Evolutionary conservation across 1,140 invertebrate species (phyloP).

Genomic region (Bombus superbus): DNA sequence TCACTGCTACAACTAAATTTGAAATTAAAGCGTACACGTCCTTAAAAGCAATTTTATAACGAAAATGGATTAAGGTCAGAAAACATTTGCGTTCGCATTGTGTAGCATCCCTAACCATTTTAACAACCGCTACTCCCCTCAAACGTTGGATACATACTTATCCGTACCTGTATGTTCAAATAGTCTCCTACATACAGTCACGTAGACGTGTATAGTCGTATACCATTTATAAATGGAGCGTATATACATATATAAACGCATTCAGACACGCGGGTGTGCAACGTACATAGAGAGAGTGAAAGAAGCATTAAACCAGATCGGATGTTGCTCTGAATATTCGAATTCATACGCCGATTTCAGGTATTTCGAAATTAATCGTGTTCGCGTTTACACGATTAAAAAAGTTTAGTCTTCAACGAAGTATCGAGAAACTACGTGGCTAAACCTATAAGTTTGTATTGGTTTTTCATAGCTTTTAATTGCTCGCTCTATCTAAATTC

Average conservation of each 20-base stretch:
- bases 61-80: background rate
- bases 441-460: background rate
- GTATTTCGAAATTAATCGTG: constrained; percentile 23
- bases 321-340: constrained; percentile 27
- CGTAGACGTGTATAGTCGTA: background rate
- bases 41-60: background rate
- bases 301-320: constrained; percentile 48
- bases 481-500: background rate
- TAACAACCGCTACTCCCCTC: background rate
- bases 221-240: background rate
- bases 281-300: constrained; percentile 1
- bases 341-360: constrained; percentile 21
- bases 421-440: background rate
- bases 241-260: background rate
- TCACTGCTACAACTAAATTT: background rate
- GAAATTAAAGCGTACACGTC: background rate
- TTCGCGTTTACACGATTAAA: background rate
- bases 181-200: background rate
- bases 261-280: background rate
- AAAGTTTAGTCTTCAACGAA: background rate
- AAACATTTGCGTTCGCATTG: constrained; percentile 21
- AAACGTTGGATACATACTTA: background rate
- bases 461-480: background rate
- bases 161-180: background rate
- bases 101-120: background rate